Conservation (phyloP, 2,797 vertebrate genomes). For the Xiphorhynchus erythropygius region DNA sequence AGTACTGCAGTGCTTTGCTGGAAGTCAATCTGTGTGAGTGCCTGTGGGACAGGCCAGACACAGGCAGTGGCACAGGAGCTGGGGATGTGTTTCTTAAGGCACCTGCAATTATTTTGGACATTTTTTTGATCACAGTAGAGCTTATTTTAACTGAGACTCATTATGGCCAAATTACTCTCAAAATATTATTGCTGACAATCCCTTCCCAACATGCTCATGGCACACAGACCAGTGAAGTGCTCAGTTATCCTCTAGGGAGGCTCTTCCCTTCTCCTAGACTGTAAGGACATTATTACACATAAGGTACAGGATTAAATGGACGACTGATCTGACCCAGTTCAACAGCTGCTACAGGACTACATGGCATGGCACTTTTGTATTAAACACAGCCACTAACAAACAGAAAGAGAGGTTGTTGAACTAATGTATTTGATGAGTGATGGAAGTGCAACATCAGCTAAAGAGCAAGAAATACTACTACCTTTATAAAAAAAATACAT, state of each 20-base stretch:
- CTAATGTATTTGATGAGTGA: background rate
- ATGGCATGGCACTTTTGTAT: background rate
- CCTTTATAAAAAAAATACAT: background rate
- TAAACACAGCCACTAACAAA: background rate
- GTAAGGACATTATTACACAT: background rate
- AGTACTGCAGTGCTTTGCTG: background rate
- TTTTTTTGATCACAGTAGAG: background rate
- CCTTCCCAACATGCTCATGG: background rate
- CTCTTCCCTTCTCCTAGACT: background rate
- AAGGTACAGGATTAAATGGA: background rate
- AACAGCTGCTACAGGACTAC: background rate
- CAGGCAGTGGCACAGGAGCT: background rate
- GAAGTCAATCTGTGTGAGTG: background rate
- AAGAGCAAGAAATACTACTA: background rate
- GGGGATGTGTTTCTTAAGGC: background rate
- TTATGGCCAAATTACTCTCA: background rate
- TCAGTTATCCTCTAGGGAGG: background rate
- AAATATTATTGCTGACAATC: background rate
- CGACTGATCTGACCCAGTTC: background rate
- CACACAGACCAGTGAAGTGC: background rate
- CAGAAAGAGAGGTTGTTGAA: background rate
- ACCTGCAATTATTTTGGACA: background rate
- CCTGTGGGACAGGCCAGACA: background rate
- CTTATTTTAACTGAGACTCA: background rate
- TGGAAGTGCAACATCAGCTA: rapidly evolving